Conservation (phyloP, 2,888 invertebrate genomes). For the Agrochola lychnidis region DNA sequence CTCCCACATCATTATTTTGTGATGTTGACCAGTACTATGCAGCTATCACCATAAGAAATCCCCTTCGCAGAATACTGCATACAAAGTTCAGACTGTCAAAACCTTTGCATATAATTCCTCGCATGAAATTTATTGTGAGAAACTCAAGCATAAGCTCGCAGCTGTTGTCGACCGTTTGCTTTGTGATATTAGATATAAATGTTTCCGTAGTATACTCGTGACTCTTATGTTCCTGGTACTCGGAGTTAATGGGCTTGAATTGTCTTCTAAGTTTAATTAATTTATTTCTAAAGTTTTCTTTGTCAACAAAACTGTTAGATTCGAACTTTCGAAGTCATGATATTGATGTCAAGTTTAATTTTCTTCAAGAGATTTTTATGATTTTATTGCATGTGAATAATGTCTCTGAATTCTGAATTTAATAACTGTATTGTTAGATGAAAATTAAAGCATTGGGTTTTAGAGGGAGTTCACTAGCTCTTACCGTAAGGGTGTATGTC, state of each 20-base stretch:
- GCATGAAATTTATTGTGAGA: constrained; percentile 48
- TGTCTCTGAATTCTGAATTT: background rate
- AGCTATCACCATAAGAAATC: background rate
- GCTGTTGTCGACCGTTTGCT: constrained; percentile 42
- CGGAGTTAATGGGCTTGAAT: constrained; percentile 18
- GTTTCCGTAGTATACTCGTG: constrained; percentile 5
- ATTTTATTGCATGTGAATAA: background rate
- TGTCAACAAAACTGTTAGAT: background rate
- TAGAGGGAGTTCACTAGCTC: background rate
- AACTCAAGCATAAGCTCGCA: constrained; percentile 39
- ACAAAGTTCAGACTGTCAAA: constrained; percentile 33
- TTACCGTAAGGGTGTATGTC: background rate
- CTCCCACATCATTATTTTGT: too few relatives aligned
- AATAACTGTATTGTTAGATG: background rate
- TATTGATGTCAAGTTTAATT: background rate
- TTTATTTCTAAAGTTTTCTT: background rate
- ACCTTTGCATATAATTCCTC: constrained; percentile 55
- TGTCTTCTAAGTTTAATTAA: constrained; percentile 13
- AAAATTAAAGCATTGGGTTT: background rate
- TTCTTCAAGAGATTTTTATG: background rate
- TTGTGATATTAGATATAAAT: constrained; percentile 19
- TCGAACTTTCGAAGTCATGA: background rate
- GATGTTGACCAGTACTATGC: background rate
- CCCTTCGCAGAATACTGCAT: background rate
- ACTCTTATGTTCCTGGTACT: constrained; percentile 23